Base-by-base conservation (phyloP, 2,797 vertebrate species). In the Sparidentex hasta region DNA sequence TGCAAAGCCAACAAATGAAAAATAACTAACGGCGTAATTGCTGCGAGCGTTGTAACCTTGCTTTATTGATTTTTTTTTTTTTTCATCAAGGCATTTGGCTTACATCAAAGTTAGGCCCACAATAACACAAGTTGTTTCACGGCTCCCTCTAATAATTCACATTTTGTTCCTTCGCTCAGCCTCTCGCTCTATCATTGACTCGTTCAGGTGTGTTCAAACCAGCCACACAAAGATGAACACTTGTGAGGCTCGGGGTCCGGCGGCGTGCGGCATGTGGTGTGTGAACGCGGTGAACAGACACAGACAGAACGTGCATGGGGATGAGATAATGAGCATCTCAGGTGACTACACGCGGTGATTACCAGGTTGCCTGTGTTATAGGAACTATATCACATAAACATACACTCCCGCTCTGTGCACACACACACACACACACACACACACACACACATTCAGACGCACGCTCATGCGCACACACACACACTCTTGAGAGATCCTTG, bases 321-420 rank as follows among this genome's bases (percentile, higher is more conserved):
- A 89, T 79, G 54, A 85, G 87, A 92, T 93, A 93, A 93, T 94
- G 87, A 91, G 91, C 87, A 90, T 92, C 93, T 93, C 92, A 94
- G 93, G 93, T 95, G 91, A 93, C 92, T 93, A 91, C 90, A 90
- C 76, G 88, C 80, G 77, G 88, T 88, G 91, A 94, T 94, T 94
- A 94, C 84, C 86, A 92, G 93, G 88, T 88, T 93, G 82, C 72
- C 86, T 79, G 68, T 91, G 90, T 93, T 86, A 85, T 85, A 86
- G 85, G 79, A 88, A 87, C 78, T 92, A 89, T 91, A 92, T 87
- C 88, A 82, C 90, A 90, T 81, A 90, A 81, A 88, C 85, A 88
- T 84, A 74, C 81, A 63, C 82, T 81, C 81, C 77, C 84, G 86
- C 83, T 87, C 75, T 73, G 61, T 71, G 52, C 21, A 27, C 80